Evolutionary conservation across 2,113 vertebrate species (phyloP), one percentile per base, ranked within the genome.

Genomic region (Aepyceros melampus): DNA sequence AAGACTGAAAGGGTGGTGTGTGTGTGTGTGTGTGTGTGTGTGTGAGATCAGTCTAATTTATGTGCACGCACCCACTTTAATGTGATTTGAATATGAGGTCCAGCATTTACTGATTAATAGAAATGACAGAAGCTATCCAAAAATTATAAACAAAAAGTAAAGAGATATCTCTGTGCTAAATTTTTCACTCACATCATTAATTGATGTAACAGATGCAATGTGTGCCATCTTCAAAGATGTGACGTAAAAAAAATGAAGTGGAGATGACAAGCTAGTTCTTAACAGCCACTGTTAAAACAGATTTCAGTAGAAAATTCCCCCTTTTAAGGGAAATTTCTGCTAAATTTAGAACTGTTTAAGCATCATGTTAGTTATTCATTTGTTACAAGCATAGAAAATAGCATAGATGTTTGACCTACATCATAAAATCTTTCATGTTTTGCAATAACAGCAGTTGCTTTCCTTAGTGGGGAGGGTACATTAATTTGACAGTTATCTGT

Each of bases 401-500:
- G 27, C 31, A 92, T 62, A 56, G n/a, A 19, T 87, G 64, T 40
- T 89, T 9, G 58, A 56, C 8, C 53, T 76, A 25, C 40, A n/a
- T 62, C 25, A 87, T 56, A 95, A 97, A 71, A 19, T 53, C 83
- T 96, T 94, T 92, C 62, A 84, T 89, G 84, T 92, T 97, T 71
- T 60, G 9, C 85, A 82, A 29, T 29, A 47, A 84, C 55, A 97
- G 87, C 1, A 2, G 82, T 97, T 98, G 49, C n/a, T 97, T 97
- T 97, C 45, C 43, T 91, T 74, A 40, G n/a, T 36, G 4, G 12
- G 36, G 36, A 76, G 3, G 79, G 89, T 56, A 96, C 23, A 97
- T 92, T 89, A 97, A 97, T 97, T 98, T 97, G 62, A 96, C 49
- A 94, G 31, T 51, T 74, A 78, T 97, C 89, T 95, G 40, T 97